These are phyloP conservation scores for Eumeta japonica DNA, from an alignment of 1,140 invertebrate species.

Conservation along the genomic window DNA sequence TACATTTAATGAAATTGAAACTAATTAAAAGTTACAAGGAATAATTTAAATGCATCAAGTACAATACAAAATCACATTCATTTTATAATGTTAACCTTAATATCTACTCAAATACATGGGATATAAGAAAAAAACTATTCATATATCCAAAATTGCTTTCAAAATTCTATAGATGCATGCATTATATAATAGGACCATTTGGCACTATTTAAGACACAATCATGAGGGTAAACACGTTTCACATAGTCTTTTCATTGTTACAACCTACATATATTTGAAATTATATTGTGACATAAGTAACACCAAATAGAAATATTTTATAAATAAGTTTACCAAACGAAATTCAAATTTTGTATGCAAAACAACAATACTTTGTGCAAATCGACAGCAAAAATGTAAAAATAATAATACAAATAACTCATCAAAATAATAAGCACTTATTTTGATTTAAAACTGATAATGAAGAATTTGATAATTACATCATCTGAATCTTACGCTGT, in stretches of 20 bases:
- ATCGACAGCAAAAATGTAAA: background rate
- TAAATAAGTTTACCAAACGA: conserved; percentile 7
- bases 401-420: conserved; percentile 1
- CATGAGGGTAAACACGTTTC: too few species aligned
- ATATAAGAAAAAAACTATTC: background rate
- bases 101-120: background rate
- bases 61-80: background rate
- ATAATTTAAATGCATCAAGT: background rate
- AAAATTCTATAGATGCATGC: background rate
- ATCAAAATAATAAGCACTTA: too few species aligned
- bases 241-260: too few species aligned
- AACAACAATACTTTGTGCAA: conserved; percentile 7
- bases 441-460: too few species aligned
- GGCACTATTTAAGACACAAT: conserved; percentile 47
- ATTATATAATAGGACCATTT: conserved; percentile 11
- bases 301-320: conserved; percentile 10
- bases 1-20: too few species aligned
- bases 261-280: too few species aligned
- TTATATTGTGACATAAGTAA: conserved; percentile 7
- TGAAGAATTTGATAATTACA: too few species aligned
- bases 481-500: too few species aligned
- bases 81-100: background rate
- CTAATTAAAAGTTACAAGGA: background rate
- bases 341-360: conserved; percentile 7
- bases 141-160: background rate